A percentile compares a stretch with the other conserved stretches of the same genome.
phyloP scores from a whole-genome alignment of 2,888 invertebrate species.

The Lutraria lutraria region DNA sequence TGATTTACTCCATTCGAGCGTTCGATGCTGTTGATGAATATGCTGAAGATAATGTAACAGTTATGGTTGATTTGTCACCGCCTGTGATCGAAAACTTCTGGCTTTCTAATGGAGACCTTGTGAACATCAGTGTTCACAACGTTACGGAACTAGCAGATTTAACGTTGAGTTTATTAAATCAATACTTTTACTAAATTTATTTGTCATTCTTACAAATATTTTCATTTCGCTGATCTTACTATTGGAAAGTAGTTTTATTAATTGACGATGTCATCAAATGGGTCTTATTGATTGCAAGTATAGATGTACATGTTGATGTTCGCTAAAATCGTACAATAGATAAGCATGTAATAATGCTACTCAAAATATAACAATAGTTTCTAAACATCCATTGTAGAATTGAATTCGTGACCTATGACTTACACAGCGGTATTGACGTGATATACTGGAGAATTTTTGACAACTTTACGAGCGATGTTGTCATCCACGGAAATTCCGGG shows the following conservation, averaged over 20 bases:
- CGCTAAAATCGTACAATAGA: too few species aligned
- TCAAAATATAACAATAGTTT: too few species aligned
- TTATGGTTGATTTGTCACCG: conserved; percentile 62
- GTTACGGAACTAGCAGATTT: conserved; percentile 63
- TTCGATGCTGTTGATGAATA: conserved; percentile 60
- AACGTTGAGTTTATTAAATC: conserved; percentile 51
- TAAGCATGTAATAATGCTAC: too few species aligned
- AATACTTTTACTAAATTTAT: not conserved
- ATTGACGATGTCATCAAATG: too few species aligned
- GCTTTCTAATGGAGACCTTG: conserved; percentile 68
- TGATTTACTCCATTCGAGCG: conserved; percentile 59
- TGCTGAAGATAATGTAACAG: conserved; percentile 62
- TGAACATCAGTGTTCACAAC: conserved; percentile 70
- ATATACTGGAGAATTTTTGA: conserved; percentile 67
- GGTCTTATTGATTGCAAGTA: too few species aligned
- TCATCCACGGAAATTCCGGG: conserved; percentile 59
- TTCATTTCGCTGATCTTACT: too few species aligned
- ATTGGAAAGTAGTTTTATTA: too few species aligned
- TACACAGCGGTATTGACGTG: conserved; percentile 64
- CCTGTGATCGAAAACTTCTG: conserved; percentile 68
- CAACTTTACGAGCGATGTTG: conserved; percentile 50
- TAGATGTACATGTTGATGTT: too few species aligned
- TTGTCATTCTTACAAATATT: too few species aligned
- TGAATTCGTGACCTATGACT: conserved; percentile 67
- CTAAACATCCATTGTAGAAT: too few species aligned